Evolutionary conservation across 2,113 vertebrate genomes (phyloP).

Genomic region (Oreochromis tanganicae): DNA sequence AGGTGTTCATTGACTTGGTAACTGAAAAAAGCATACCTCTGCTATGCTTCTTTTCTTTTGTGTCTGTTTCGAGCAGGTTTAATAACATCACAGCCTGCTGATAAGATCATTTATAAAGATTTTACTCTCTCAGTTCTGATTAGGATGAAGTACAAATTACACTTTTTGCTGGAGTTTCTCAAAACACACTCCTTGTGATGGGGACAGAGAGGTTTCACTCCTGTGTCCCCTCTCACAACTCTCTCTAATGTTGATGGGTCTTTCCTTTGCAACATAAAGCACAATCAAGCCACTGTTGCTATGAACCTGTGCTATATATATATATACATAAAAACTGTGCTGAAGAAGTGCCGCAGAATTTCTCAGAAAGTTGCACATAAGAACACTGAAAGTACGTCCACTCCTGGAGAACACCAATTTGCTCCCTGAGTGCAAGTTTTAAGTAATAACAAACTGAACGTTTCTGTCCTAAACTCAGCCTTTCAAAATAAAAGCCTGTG

Average conservation of each 20-base stretch:
- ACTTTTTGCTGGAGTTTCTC: not conserved
- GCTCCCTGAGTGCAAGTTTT: not conserved
- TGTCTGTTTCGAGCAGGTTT: not conserved
- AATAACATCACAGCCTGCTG: not conserved
- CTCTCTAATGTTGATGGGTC: not conserved
- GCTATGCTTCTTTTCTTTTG: not conserved
- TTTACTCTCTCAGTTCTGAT: not conserved
- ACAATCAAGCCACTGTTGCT: not conserved
- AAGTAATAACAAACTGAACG: not conserved
- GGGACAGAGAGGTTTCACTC: not conserved
- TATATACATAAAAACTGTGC: not conserved
- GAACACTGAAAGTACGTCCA: not conserved
- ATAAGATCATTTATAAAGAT: not conserved
- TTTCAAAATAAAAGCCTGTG: not conserved
- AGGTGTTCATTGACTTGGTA: not conserved
- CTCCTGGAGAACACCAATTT: not conserved
- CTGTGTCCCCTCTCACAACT: not conserved
- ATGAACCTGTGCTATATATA: not conserved
- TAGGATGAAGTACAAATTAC: not conserved
- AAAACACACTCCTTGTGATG: not conserved
- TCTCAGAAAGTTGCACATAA: not conserved
- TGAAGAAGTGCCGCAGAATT: not conserved
- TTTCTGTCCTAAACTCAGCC: not conserved
- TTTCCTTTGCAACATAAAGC: not conserved
- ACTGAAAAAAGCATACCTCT: not conserved